Percentiles rank a stretch among this genome's conserved stretches.
phyloP scores from a whole-genome alignment of 2,888 invertebrate species.

The Allygus modestus region DNA sequence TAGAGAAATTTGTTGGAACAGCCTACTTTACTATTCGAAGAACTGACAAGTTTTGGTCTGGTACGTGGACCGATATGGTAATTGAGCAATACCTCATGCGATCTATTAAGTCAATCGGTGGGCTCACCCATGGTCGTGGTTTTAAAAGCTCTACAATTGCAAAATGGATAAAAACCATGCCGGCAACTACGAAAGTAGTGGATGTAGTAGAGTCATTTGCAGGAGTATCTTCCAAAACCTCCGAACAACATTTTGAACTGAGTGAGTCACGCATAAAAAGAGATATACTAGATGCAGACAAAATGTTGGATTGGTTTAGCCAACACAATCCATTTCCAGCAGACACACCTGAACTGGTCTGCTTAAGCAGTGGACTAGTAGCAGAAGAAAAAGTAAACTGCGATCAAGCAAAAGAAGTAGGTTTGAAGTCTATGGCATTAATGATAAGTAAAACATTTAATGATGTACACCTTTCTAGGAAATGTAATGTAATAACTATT shows the following conservation, averaged over 20 bases:
- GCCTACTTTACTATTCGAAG: conserved; percentile 66
- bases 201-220: conserved; percentile 65
- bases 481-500: conserved; percentile 54
- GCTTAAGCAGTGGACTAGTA: conserved; percentile 67
- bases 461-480: conserved; percentile 53
- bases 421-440: conserved; percentile 58
- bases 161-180: conserved; percentile 67
- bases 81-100: conserved; percentile 72
- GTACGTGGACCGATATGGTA: conserved; percentile 66
- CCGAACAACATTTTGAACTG: conserved; percentile 69
- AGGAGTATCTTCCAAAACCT: conserved; percentile 51
- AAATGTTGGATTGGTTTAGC: conserved; percentile 68
- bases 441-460: conserved; percentile 66
- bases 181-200: conserved; percentile 61
- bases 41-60: conserved; percentile 65
- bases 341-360: conserved; percentile 47
- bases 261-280: conserved; percentile 66
- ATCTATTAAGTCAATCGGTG: conserved; percentile 69
- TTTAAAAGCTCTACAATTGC: conserved; percentile 65
- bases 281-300: conserved; percentile 67
- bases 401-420: conserved; percentile 67
- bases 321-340: conserved; percentile 68
- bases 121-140: conserved; percentile 67
- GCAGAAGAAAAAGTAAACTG: conserved; percentile 66
- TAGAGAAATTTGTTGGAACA: conserved; percentile 66